Evolutionary conservation across 35 echinoderm and acorn worm species (phyloP).

Genomic region (Antedon bifida): DNA sequence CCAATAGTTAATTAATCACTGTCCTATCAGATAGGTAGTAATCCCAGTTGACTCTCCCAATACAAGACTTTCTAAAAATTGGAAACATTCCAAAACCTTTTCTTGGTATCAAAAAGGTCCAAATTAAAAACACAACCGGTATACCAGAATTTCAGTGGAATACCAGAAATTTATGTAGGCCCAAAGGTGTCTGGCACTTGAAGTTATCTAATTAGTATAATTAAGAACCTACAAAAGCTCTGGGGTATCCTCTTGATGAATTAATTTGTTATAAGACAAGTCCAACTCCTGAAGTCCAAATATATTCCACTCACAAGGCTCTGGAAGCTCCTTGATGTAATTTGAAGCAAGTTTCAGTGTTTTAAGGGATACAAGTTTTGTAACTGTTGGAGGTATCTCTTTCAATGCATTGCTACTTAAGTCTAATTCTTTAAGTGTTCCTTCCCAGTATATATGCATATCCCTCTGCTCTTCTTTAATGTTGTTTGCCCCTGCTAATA

Average conservation of each 20-base stretch:
- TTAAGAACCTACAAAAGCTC: background rate
- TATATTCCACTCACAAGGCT: background rate
- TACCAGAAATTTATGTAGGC: too few relatives aligned
- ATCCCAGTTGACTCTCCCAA: too few relatives aligned
- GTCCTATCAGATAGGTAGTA: too few relatives aligned
- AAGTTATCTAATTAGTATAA: too few relatives aligned
- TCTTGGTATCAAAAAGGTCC: too few relatives aligned
- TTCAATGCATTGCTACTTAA: background rate
- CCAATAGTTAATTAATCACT: too few relatives aligned
- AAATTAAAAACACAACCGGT: too few relatives aligned
- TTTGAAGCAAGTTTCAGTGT: background rate
- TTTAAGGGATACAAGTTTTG: background rate
- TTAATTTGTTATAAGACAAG: background rate
- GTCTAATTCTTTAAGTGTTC: background rate
- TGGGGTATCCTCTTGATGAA: background rate
- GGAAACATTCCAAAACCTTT: too few relatives aligned
- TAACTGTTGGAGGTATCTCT: background rate
- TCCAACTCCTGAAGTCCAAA: background rate
- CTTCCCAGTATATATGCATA: background rate
- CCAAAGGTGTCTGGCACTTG: too few relatives aligned
- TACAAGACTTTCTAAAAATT: too few relatives aligned
- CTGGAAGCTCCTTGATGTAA: background rate
- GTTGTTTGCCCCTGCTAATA: background rate
- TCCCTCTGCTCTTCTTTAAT: background rate
- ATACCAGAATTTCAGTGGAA: too few relatives aligned